Percentiles rank a stretch among this genome's conserved stretches.
Conservation (phyloP, 2,888 invertebrate species). For the Drosophila austrosaltans region DNA sequence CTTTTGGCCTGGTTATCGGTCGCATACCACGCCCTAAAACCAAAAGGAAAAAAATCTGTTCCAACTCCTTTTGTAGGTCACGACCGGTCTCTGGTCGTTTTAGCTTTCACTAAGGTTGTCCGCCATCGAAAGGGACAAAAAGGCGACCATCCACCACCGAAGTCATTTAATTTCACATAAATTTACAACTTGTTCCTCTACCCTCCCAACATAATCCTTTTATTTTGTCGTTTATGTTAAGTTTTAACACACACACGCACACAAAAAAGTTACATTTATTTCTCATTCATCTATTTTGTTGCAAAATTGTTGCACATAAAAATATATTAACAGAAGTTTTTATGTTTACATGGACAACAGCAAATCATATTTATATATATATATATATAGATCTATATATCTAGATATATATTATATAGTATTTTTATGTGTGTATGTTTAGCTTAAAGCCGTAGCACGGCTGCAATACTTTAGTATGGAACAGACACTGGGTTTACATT, state of each 20-base stretch:
- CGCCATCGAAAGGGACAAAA: conserved; percentile 22
- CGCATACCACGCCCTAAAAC: conserved; percentile 23
- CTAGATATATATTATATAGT: not conserved
- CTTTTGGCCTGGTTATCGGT: conserved; percentile 50
- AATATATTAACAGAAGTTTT: conserved; percentile 59
- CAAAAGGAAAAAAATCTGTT: conserved; percentile 31
- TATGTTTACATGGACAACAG: conserved; percentile 19
- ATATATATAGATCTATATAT: conserved; percentile 8
- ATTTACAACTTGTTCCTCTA: conserved; percentile 18
- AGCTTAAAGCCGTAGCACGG: conserved; percentile 68
- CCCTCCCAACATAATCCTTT: not conserved
- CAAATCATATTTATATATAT: conserved; percentile 11
- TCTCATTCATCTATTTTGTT: conserved; percentile 40
- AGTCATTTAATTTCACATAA: conserved; percentile 48
- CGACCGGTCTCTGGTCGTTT: conserved; percentile 29
- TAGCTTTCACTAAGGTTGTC: conserved; percentile 40
- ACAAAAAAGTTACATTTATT: conserved; percentile 59
- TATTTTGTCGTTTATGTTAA: conserved; percentile 4
- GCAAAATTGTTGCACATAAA: conserved; percentile 49
- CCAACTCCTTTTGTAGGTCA: conserved; percentile 40
- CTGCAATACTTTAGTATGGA: conserved; percentile 60
- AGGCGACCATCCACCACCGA: not conserved
- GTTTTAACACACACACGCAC: conserved; percentile 41
- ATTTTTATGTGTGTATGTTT: conserved; percentile 18
- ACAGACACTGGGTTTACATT: conserved; percentile 39